phyloP scores from a whole-genome alignment of 2,113 vertebrate genomes.

The Patagioenas fasciata region DNA sequence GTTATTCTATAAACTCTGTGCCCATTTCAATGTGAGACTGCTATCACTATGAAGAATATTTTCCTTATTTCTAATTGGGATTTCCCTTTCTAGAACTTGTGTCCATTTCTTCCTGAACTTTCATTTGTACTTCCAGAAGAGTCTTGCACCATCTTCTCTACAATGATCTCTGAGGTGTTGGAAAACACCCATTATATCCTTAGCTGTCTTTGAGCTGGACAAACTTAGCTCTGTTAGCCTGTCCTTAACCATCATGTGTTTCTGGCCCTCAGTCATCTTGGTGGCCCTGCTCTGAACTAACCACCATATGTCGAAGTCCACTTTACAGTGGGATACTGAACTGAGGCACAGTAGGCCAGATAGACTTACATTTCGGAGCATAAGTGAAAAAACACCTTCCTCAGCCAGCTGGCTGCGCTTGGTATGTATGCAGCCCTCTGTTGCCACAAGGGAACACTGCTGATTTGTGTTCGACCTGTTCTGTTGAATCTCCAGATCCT shows the following conservation, averaged over 20 bases:
- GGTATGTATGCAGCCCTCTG: background rate
- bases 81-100: background rate
- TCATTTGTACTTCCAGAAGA: background rate
- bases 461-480: background rate
- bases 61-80: background rate
- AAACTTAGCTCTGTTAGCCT: background rate
- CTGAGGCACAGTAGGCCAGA: background rate
- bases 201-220: background rate
- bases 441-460: background rate
- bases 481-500: background rate
- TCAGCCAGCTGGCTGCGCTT: background rate
- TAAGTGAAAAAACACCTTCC: background rate
- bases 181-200: background rate
- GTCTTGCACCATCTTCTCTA: background rate
- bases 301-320: background rate
- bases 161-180: background rate
- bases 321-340: background rate
- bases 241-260: background rate
- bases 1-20: background rate
- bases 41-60: background rate
- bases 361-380: background rate
- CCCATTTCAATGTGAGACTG: background rate
- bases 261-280: background rate
- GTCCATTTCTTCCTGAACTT: background rate
- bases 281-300: background rate